Conservation (phyloP, 2,797 vertebrate genomes). For the Pogoniulus pusillus region DNA sequence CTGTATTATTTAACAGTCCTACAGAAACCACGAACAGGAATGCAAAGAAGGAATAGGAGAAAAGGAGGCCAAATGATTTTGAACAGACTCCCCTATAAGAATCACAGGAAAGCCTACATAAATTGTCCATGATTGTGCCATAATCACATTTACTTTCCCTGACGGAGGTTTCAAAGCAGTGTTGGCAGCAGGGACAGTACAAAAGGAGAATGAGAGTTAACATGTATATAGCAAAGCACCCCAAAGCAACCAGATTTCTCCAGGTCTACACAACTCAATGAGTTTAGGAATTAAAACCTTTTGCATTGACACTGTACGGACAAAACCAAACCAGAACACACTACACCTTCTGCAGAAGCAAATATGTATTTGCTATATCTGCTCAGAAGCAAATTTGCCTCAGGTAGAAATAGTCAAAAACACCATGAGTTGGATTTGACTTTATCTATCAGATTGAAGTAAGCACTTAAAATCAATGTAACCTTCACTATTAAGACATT, state of each 20-base stretch:
- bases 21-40: conserved; percentile 20
- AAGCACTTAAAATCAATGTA: not conserved
- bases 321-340: conserved; percentile 26
- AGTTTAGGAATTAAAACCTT: not conserved
- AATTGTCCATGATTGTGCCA: not conserved
- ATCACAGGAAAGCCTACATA: not conserved
- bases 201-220: not conserved
- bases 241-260: not conserved
- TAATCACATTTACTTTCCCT: not conserved
- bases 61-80: not conserved
- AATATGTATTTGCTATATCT: not conserved
- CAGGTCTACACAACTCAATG: not conserved
- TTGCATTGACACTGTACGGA: conserved; percentile 22
- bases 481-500: not conserved
- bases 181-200: not conserved
- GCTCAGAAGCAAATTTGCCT: not conserved
- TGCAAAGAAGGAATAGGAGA: not conserved
- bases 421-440: not conserved
- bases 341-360: not conserved
- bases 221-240: not conserved
- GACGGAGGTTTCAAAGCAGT: not conserved
- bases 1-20: not conserved
- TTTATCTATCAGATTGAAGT: not conserved
- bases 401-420: not conserved
- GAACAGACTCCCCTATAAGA: not conserved